Percentiles rank a stretch among this genome's conserved stretches.
These are phyloP conservation scores for Tympanoctomys barrerae DNA, from an alignment of 2,797 vertebrate genomes.

Conservation along the genomic window DNA sequence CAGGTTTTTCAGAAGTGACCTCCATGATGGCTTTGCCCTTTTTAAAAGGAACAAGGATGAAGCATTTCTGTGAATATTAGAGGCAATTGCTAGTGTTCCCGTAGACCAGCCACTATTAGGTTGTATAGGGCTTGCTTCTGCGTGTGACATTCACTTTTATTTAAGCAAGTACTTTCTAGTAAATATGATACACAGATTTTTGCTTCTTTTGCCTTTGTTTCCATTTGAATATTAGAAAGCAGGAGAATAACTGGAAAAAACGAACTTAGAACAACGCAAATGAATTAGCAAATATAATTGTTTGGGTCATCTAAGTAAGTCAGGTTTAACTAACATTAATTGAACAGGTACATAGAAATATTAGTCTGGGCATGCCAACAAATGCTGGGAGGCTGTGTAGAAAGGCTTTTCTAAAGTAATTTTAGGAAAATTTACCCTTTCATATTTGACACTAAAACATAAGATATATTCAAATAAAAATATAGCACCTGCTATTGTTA, in stretches of 20 bases:
- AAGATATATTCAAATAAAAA: conserved; percentile 61
- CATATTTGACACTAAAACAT: conserved; percentile 37
- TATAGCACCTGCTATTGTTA: conserved; percentile 50
- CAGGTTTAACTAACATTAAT: conserved; percentile 47
- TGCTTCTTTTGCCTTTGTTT: not conserved
- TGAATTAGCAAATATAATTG: not conserved
- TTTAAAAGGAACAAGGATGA: conserved; percentile 79
- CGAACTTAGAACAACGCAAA: not conserved
- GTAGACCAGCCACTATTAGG: conserved; percentile 33
- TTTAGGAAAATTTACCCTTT: conserved; percentile 45
- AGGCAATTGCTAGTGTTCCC: conserved; percentile 63
- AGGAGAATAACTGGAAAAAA: not conserved
- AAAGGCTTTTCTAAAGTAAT: not conserved
- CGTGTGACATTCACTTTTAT: conserved; percentile 57
- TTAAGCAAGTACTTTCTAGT: not conserved
- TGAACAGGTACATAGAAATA: conserved; percentile 18
- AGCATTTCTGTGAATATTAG: conserved; percentile 60
- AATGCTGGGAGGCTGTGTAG: not conserved
- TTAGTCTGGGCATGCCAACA: not conserved
- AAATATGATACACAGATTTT: not conserved
- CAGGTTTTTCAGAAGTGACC: conserved; percentile 79
- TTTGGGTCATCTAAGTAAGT: not conserved
- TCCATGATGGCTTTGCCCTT: conserved; percentile 79
- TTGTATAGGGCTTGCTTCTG: not conserved
- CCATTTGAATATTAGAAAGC: conserved; percentile 21